Evolutionary conservation across 2,888 invertebrate genomes (phyloP), one percentile per base, ranked within the genome.

Genomic region (Sialis fuliginosa): DNA sequence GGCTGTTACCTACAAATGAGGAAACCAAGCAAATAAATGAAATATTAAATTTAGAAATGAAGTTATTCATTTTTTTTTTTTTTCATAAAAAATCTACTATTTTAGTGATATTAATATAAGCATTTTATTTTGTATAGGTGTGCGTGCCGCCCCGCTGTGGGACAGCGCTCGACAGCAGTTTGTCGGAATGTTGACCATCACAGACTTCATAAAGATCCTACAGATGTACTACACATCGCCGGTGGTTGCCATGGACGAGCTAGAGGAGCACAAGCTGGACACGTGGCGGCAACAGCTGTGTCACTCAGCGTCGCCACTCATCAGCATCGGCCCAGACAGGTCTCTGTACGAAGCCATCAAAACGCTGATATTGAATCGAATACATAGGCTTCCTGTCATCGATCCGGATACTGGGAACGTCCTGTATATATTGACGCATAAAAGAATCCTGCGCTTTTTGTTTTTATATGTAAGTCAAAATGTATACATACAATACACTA

Each of bases 161-260:
- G 95, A 98, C 68, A 88, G 88, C 54, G 73, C 76, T 52, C 79
- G 80, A 57, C 95, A 96, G 65, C 78, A 82, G 64, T 95, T 92
- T 69, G 87, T 97, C 52, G 98, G 97, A 56, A 97, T 98, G 95
- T 75, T 98, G 57, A 97, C 97, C 54, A 97, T 98, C 59, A 97
- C 98, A 47, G 97, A 98, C 70, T 98, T 98, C 68, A 98, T 98
- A 60, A 90, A 93, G 69, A 97, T 97, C 59, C 76, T 98, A 57
- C 86, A 91, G 68, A 93, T 91, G 81, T 95, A 95, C 74, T 95
- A 96, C 71, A 92, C 87, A 60, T 89, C 92, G 58, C 90, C 90
- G 47, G 75, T 82, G 57, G 87, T 87, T 48, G 79, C 87, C 55
- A 95, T 96, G 88, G 93, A 93, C 58, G 93, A 96, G 67, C 69